phyloP scores from a whole-genome alignment of 64 coral and sea anemone genomes.

The Pachyseris speciosa region DNA sequence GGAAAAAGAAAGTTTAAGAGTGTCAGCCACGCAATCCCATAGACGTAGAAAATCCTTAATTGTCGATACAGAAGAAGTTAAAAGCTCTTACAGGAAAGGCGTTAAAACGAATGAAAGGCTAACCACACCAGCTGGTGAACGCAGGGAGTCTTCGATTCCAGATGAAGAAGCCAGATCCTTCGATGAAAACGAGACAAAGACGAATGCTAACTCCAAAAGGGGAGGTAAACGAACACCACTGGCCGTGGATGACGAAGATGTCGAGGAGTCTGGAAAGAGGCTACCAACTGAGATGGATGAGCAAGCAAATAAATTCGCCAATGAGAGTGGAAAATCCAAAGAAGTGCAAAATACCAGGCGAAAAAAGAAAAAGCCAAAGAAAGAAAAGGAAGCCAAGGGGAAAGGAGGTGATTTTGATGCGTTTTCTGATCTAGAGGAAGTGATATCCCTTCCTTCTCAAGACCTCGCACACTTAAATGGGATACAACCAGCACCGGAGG shows the following conservation, averaged over 20 bases:
- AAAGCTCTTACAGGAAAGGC: background rate
- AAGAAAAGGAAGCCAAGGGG: background rate
- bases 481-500: background rate
- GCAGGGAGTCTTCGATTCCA: background rate
- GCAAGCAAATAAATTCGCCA: background rate
- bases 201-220: background rate
- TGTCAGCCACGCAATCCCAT: background rate
- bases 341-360: background rate
- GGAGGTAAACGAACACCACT: background rate
- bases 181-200: background rate
- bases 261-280: background rate
- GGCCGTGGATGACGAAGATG: background rate
- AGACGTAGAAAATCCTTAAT: background rate
- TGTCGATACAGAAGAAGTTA: background rate
- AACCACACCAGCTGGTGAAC: background rate
- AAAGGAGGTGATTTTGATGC: background rate
- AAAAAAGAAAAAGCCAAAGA: constrained; percentile 14
- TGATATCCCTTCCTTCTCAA: no score
- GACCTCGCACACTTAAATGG: background rate
- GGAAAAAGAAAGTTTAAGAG: background rate
- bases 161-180: background rate
- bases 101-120: background rate
- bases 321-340: background rate
- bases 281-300: background rate
- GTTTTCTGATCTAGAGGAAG: background rate